A percentile compares a stretch with the other conserved stretches of the same genome.
Conservation (phyloP, 2,113 vertebrate species). For the Castor canadensis region DNA sequence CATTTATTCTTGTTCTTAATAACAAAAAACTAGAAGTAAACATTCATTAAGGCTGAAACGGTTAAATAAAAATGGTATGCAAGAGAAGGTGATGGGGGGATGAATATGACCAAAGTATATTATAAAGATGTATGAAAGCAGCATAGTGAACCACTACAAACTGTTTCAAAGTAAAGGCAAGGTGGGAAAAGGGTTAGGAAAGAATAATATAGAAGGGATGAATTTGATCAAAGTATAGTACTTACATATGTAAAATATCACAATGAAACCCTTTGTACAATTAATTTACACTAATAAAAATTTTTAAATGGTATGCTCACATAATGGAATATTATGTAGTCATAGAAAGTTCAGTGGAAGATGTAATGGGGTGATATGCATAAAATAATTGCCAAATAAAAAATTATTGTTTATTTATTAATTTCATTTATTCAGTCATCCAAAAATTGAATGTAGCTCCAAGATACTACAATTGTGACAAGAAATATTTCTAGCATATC, state of each 20-base stretch:
- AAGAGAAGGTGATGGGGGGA: too few relatives aligned
- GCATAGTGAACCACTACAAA: too few relatives aligned
- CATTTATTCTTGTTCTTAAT: background rate
- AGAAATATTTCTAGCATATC: background rate
- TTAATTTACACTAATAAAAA: background rate
- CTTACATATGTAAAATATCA: too few relatives aligned
- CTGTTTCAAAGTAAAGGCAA: too few relatives aligned
- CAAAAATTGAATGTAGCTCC: background rate
- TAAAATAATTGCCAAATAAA: background rate
- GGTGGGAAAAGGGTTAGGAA: too few relatives aligned
- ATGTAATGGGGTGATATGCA: background rate
- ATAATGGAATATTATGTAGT: background rate
- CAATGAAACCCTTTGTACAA: too few relatives aligned
- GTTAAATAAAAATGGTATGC: background rate
- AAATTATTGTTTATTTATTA: background rate
- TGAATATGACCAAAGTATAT: fast-evolving
- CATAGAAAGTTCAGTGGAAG: background rate
- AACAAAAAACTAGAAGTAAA: background rate
- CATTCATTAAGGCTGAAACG: background rate
- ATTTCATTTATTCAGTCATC: background rate
- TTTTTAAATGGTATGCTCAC: background rate
- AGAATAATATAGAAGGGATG: too few relatives aligned
- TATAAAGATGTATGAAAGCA: background rate
- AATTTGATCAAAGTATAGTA: too few relatives aligned
- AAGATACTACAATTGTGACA: background rate